phyloP scores from a whole-genome alignment of 1,140 invertebrate species.

The Calephelis nemesis region DNA sequence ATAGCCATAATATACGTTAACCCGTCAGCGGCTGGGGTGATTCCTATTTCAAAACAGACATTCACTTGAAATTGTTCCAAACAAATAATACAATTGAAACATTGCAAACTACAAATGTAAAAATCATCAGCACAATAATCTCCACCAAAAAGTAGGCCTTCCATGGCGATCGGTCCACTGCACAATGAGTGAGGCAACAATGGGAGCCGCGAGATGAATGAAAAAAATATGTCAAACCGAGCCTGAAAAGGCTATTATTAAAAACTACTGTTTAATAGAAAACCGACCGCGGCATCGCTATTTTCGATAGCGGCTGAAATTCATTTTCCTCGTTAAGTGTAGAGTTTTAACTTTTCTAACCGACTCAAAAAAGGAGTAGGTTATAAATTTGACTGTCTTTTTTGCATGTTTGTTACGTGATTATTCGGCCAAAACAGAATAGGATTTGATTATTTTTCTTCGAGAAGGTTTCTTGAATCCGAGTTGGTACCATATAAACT shows the following conservation, averaged over 20 bases:
- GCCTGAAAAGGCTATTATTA: slow-evolving; percentile 41
- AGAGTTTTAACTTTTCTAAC: too few species aligned
- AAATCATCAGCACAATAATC: slow-evolving; percentile 29
- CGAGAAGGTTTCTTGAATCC: too few species aligned
- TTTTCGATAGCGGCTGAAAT: slow-evolving; percentile 11
- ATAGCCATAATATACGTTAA: too few species aligned
- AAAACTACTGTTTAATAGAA: slow-evolving; percentile 40
- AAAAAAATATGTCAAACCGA: slow-evolving; percentile 42
- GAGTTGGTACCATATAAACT: too few species aligned
- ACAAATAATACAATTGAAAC: not conserved
- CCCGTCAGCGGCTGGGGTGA: too few species aligned
- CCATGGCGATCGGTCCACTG: slow-evolving; percentile 33
- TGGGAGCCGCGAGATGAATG: slow-evolving; percentile 35
- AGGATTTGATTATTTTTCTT: too few species aligned
- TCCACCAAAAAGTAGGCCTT: slow-evolving; percentile 36
- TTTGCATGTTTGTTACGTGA: too few species aligned
- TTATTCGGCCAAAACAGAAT: too few species aligned
- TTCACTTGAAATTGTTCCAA: not conserved
- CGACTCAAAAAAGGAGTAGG: too few species aligned
- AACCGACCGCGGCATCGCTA: slow-evolving; percentile 32
- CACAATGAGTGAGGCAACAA: slow-evolving; percentile 38
- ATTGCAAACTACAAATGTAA: slow-evolving; percentile 6
- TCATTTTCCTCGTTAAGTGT: not conserved
- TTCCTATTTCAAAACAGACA: not conserved
- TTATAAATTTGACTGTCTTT: too few species aligned